Evolutionary conservation across 2,888 invertebrate species (phyloP).

Genomic region (Bombyx huttoni): DNA sequence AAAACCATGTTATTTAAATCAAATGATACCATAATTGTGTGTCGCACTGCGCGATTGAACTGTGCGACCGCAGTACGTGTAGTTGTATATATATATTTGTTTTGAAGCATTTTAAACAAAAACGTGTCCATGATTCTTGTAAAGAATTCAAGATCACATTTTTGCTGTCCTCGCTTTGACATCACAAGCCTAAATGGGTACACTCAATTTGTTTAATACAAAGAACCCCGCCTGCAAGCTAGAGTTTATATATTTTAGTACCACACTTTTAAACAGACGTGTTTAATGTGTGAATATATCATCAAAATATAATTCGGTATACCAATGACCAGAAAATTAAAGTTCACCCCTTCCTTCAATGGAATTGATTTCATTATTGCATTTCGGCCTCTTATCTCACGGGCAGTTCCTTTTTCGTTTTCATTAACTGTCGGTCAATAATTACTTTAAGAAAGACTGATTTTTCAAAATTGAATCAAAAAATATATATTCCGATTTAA

Average conservation of each 20-base stretch:
- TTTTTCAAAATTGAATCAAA: constrained; percentile 12
- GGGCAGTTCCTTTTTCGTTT: constrained; percentile 12
- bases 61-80: constrained; percentile 2
- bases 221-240: neutral
- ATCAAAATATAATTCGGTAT: too few species aligned
- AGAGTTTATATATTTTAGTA: neutral
- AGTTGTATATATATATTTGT: neutral
- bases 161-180: neutral
- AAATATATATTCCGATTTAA: neutral
- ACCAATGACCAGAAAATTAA: neutral
- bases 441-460: constrained; percentile 33
- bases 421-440: constrained; percentile 15
- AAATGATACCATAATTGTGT: constrained; percentile 8
- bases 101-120: neutral
- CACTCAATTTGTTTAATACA: neutral
- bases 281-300: too few species aligned
- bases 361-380: constrained; percentile 35
- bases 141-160: constrained; percentile 14
- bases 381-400: constrained; percentile 26
- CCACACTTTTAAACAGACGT: neutral
- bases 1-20: constrained; percentile 11
- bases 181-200: neutral
- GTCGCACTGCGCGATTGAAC: constrained; percentile 13
- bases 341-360: constrained; percentile 15
- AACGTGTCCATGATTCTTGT: constrained; percentile 13